These are phyloP conservation scores for Platorchestia sp. DNA, from an alignment of 1,140 invertebrate genomes.

Conservation along the genomic window DNA sequence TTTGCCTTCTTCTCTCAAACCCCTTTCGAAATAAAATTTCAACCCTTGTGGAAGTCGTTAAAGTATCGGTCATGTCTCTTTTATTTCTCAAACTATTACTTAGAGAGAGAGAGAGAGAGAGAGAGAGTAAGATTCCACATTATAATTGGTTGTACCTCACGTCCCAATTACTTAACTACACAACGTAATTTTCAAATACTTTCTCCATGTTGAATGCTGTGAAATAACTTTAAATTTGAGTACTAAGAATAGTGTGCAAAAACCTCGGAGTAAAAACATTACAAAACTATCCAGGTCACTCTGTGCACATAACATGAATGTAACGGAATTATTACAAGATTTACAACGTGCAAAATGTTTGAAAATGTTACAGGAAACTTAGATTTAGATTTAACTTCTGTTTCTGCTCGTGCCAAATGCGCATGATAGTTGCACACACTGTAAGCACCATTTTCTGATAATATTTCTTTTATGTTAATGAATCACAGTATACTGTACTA, in stretches of 20 bases:
- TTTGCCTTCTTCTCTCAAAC: neutral
- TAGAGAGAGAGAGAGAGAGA: no score
- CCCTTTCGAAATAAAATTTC: neutral
- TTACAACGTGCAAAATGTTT: neutral
- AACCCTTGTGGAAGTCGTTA: neutral
- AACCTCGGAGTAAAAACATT: neutral
- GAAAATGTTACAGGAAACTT: neutral
- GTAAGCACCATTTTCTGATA: neutral
- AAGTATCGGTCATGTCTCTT: no score
- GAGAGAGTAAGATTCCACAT: no score
- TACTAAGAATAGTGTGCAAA: no score
- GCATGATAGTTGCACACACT: neutral
- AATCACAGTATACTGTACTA: neutral
- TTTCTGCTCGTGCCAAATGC: neutral
- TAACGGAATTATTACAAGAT: neutral
- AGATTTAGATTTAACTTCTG: neutral
- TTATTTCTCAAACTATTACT: no score
- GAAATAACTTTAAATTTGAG: no score
- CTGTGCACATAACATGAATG: neutral
- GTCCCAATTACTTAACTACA: no score
- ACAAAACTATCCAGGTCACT: neutral
- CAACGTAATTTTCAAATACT: no score
- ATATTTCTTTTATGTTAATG: neutral
- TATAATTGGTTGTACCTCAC: no score
- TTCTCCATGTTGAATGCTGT: no score